Base-by-base conservation (phyloP, 1,140 invertebrate species). In the Reticulitermes speratus region DNA sequence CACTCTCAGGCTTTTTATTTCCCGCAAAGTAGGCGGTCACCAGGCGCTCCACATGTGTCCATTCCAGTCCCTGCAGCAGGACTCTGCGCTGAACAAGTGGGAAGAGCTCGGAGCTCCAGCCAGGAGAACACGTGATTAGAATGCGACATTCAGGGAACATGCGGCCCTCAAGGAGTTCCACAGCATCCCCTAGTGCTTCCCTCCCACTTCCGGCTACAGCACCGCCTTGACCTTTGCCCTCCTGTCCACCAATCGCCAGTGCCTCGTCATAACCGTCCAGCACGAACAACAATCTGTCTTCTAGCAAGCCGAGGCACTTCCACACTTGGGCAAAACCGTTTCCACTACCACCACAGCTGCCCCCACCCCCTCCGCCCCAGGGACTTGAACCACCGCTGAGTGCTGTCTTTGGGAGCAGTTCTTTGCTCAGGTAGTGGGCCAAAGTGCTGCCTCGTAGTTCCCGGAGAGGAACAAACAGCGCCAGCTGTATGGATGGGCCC, bases 201-300 rank as follows among this genome's bases (percentile, higher is more conserved):
- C 90, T 89, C n/a, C 90, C 90, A n/a, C 87, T 86, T 87, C 86
- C 82, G 6, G 52, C 23, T 44, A 38, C 86, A 25, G 38, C n/a
- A 32, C 75, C 81, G 23, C 75, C 82, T 48, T 30, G 45, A 44
- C 86, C 83, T 23, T 38, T 82, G 14, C 86, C 83, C 14, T 82
- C 86, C 6, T 52, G 75, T 84, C 87, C 69, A 11, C 88, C 88
- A 16, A 89, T 86, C 38, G 65, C 84, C 12, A 90, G 87, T 52
- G 91, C 91, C 86, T 93, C 92, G 88, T 93, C 92, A 88, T 93
- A 92, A 0, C 93, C 93, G 88, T 94, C 93, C 55, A 94, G 88
- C 32, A 94, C 90, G 87, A 94, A 92, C 12, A 93, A 89, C 14
- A 93, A 90, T 30, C 92, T 90, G 45, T 92, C 91, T 86, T 93